A percentile compares a stretch with the other conserved stretches of the same genome.
These are phyloP conservation scores for Verasper variegatus DNA, from an alignment of 2,113 vertebrate species.

Conservation along the genomic window DNA sequence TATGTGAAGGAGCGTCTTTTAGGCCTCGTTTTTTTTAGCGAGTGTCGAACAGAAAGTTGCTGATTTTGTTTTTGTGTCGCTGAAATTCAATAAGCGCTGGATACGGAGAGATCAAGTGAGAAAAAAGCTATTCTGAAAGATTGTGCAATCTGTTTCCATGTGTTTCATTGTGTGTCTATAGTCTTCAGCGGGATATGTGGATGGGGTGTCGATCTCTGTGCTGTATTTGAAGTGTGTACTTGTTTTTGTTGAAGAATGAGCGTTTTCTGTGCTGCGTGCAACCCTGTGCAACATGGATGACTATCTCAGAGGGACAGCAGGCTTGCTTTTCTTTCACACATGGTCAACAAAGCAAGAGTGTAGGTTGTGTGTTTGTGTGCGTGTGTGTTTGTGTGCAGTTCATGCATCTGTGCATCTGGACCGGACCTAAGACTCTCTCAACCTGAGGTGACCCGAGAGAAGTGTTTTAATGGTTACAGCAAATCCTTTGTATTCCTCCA, in stretches of 20 bases:
- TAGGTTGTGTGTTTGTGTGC: background rate
- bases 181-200: conserved; percentile 1
- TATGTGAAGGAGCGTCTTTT: background rate
- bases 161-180: conserved; percentile 12
- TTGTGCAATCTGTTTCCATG: background rate
- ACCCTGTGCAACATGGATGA: conserved; percentile 62
- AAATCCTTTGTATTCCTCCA: conserved; percentile 31
- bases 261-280: conserved; percentile 2
- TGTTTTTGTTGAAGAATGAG: conserved; percentile 11
- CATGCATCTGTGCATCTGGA: background rate
- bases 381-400: conserved; percentile 16
- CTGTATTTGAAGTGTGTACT: conserved; percentile 1
- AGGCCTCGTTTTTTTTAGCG: background rate
- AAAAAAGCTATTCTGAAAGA: background rate
- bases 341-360: conserved; percentile 44
- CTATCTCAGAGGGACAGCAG: conserved; percentile 65
- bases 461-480: conserved; percentile 41
- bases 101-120: conserved; percentile 30
- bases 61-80: conserved; percentile 37
- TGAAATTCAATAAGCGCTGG: conserved; percentile 29
- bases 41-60: conserved; percentile 31
- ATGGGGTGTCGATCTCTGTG: too few species aligned
- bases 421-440: conserved; percentile 2
- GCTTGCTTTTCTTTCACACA: conserved; percentile 56
- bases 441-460: conserved; percentile 28